phyloP scores from a whole-genome alignment of 2,888 invertebrate genomes.

The Cataglyphis rosenhaueri region DNA sequence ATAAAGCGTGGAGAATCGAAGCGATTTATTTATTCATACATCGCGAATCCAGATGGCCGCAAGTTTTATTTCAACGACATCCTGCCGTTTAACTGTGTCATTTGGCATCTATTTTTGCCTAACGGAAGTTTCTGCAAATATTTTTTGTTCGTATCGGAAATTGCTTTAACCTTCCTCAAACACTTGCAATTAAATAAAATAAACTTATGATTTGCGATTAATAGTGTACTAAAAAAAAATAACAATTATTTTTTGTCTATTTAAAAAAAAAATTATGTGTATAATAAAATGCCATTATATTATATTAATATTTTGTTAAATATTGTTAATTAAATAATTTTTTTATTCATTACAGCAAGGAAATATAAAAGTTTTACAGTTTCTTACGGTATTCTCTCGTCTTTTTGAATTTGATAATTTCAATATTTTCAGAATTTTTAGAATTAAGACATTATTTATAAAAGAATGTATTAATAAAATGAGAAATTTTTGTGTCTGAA shows the following conservation, averaged over 20 bases:
- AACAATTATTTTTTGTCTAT: background rate
- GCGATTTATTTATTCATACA: conserved; percentile 66
- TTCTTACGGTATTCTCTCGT: background rate
- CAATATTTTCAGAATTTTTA: background rate
- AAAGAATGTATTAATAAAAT: background rate
- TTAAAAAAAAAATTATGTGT: background rate
- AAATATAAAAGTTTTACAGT: background rate
- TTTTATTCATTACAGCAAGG: background rate
- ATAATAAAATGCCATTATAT: background rate
- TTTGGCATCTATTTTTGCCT: conserved; percentile 74
- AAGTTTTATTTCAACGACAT: conserved; percentile 75
- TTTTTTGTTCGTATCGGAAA: conserved; percentile 17
- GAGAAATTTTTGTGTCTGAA: background rate
- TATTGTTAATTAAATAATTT: background rate
- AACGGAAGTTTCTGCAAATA: conserved; percentile 65
- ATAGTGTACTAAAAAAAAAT: background rate
- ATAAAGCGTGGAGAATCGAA: conserved; percentile 55
- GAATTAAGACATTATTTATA: background rate
- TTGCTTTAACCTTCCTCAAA: background rate
- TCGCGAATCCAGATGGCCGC: conserved; percentile 71
- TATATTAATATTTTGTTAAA: background rate
- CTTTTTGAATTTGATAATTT: background rate
- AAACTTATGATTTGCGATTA: background rate
- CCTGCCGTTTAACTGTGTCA: conserved; percentile 75
- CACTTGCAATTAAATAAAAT: background rate